Base-by-base conservation (phyloP, 2,888 invertebrate genomes). In the Melanostoma scalare region DNA sequence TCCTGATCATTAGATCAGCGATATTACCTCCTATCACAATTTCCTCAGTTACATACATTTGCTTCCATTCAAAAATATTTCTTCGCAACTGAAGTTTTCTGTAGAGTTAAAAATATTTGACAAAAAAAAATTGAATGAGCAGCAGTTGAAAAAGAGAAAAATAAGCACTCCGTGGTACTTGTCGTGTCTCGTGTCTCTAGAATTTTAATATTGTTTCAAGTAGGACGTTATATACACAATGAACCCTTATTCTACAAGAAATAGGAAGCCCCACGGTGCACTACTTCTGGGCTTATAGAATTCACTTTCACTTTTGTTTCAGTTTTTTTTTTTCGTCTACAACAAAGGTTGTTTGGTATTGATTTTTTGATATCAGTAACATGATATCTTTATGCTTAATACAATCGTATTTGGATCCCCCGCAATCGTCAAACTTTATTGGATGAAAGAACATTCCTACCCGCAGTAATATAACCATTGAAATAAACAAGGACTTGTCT, bases 181-280 rank as follows among this genome's bases (percentile, higher is more conserved):
- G 20, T 20, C 20, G 20, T 20, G 20, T 20, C 20, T 20, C 20
- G 20, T 20, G 20, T 20, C 20, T 20, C 20, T 20, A 20, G 20
- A 20, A 20, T 20, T 20, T 20, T 20, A 20, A 20, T 20, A 20
- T 20, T 20, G 20, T 20, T 20, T 20, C 20, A 20, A 20, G 4
- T 50, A 31, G 3, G 9, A 50, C 9, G 3, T 31, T 3, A 10
- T 50, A 8, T 46, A 30, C 8, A 31, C 20, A 20, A 20, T 20
- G 20, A 53, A 10, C 53, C 33, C 20, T n/a, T 63, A 50, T 50
- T 1, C 9, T 9, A 46, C 31, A 3, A 63, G 8, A 65, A 52
- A 2, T 52, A 10, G 10, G 52, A 65, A 65, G 52, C 52, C 65
- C 65, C 65, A 65, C 65, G 52, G 33, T 65, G 63, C 48, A 31